Base-by-base conservation (phyloP, 1,140 invertebrate genomes). In the Leucophenga varia region DNA sequence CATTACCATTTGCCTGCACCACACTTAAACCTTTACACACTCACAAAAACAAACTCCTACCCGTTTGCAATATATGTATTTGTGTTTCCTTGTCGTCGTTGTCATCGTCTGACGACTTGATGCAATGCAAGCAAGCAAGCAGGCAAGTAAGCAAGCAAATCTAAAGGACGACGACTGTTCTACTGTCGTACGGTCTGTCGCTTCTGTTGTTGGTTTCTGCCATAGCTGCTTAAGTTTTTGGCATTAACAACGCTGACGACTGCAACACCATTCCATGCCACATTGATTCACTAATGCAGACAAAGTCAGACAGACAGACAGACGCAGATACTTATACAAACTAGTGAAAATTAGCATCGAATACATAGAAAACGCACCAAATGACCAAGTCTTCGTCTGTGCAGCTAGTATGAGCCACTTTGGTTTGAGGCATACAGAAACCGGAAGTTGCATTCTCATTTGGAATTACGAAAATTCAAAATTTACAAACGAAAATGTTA, bases 391-490 rank as follows among this genome's bases (percentile, higher is more conserved):
- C 63, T 67, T 67, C 61, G 63, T 65, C 63, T 65, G 63, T n/a
- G n/a, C n/a, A n/a, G n/a, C n/a, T n/a, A n/a, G n/a, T n/a, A n/a
- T n/a, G n/a, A n/a, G n/a, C n/a, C n/a, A n/a, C n/a, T n/a, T n/a
- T n/a, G n/a, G n/a, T n/a, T n/a, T n/a, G n/a, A n/a, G n/a, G n/a
- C n/a, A n/a, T n/a, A n/a, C n/a, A n/a, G n/a, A n/a, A 43, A 43
- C 44, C 48, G 61, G 47, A 67, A 20, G 36, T 63, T 70, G 61
- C 61, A 63, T 70, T 65, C 65, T 70, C 65, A 70, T 70, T 70
- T 70, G 65, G 65, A 70, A 70, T 70, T 70, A 70, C 61, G 65
- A 70, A 70, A 70, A 70, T 70, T 70, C 61, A 70, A 70, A 70
- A 70, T 70, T 70, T 70, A 67, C 63, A 67, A 67, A 67, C 63